phyloP scores from a whole-genome alignment of 2,888 invertebrate species.

The Capitulum mitella region DNA sequence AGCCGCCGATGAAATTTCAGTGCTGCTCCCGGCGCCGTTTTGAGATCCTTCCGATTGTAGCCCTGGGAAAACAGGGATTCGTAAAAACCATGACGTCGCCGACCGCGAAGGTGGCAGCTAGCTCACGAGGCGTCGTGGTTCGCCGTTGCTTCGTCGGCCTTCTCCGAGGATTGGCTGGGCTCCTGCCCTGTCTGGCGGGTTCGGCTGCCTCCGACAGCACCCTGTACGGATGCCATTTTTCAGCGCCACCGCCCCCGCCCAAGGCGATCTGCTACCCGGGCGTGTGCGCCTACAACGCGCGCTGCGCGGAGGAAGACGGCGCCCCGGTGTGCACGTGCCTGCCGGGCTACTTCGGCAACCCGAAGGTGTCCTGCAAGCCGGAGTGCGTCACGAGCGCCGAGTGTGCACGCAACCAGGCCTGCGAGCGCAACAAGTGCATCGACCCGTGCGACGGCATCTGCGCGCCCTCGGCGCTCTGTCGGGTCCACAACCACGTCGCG shows the following conservation, averaged over 20 bases:
- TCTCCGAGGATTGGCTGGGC: too few relatives aligned
- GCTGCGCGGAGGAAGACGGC: slow-evolving; percentile 68
- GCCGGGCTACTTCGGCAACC: slow-evolving; percentile 69
- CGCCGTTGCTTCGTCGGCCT: too few relatives aligned
- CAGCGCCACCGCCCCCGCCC: not conserved
- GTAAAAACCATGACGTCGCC: too few relatives aligned
- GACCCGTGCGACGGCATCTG: slow-evolving; percentile 63
- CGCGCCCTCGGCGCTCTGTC: slow-evolving; percentile 55
- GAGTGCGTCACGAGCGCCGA: slow-evolving; percentile 77
- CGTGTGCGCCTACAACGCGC: slow-evolving; percentile 66
- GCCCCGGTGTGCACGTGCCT: slow-evolving; percentile 65
- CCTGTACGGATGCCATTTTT: not conserved
- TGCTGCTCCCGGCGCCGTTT: too few relatives aligned
- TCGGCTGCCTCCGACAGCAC: slow-evolving; percentile 28
- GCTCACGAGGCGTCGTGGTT: too few relatives aligned
- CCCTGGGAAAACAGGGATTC: too few relatives aligned
- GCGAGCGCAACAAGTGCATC: slow-evolving; percentile 59
- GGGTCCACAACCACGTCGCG: slow-evolving; percentile 66
- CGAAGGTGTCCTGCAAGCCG: slow-evolving; percentile 67
- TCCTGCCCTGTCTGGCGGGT: too few relatives aligned
- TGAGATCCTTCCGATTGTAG: too few relatives aligned
- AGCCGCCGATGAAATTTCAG: too few relatives aligned
- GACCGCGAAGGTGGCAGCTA: too few relatives aligned
- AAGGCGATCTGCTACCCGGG: slow-evolving; percentile 31
- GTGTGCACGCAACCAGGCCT: slow-evolving; percentile 66